These are phyloP conservation scores for Amblyjoppa fuscipennis DNA, from an alignment of 2,888 invertebrate genomes.

Conservation along the genomic window DNA sequence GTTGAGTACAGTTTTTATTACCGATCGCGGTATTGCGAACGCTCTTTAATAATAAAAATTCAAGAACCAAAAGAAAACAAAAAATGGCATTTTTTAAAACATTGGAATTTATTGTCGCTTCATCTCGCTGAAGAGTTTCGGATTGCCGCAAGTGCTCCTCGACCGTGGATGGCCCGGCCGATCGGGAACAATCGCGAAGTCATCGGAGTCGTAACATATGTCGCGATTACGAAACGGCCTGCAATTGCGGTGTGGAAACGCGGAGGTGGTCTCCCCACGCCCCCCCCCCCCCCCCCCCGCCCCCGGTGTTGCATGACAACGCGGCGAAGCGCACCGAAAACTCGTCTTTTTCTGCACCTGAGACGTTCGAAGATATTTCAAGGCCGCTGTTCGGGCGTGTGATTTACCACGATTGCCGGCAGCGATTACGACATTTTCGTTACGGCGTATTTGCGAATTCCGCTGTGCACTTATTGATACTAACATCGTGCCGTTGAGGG, in stretches of 20 bases:
- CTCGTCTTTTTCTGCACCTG: conserved; percentile 44
- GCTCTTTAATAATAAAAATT: too few relatives aligned
- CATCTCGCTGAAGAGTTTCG: background rate
- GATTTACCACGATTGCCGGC: conserved; percentile 63
- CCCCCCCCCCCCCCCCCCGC: too few relatives aligned
- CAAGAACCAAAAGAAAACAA: background rate
- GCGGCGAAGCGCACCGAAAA: background rate
- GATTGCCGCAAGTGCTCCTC: background rate
- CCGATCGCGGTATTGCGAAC: too few relatives aligned
- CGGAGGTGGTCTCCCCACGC: background rate
- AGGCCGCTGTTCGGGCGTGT: conserved; percentile 61
- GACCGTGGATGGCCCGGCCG: background rate
- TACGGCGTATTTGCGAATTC: conserved; percentile 60
- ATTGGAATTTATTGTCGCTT: background rate
- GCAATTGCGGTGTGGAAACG: conserved; percentile 1
- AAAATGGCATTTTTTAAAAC: background rate
- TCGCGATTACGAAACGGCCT: conserved; percentile 6
- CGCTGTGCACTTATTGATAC: conserved; percentile 57
- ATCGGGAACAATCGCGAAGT: conserved; percentile 6
- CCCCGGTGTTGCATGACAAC: conserved; percentile 14
- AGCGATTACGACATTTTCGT: conserved; percentile 48
- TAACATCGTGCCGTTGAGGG: conserved; percentile 34
- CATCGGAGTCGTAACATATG: conserved; percentile 8
- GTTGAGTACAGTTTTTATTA: too few relatives aligned
- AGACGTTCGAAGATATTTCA: conserved; percentile 60